A percentile compares a stretch with the other conserved stretches of the same genome.
These are phyloP conservation scores for Gonatopus flavifemur DNA, from an alignment of 1,140 invertebrate species.

Conservation along the genomic window DNA sequence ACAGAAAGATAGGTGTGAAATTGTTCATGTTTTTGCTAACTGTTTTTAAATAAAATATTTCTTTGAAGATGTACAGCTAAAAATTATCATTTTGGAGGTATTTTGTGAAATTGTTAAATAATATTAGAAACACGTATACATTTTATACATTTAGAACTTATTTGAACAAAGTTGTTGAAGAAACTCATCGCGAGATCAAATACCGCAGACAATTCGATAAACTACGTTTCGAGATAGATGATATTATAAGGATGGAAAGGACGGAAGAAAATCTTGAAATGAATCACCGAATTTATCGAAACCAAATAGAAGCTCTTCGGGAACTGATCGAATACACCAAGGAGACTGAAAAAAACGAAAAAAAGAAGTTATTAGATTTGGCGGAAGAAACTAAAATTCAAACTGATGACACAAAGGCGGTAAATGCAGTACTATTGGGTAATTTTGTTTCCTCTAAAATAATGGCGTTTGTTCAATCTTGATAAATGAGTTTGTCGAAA, in stretches of 20 bases:
- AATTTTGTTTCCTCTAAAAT: too few species aligned
- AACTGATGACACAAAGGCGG: slow-evolving; percentile 19
- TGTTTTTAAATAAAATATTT: too few species aligned
- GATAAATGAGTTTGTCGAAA: too few species aligned
- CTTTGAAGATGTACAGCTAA: too few species aligned
- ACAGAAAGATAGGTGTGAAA: slow-evolving; percentile 38
- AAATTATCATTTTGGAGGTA: too few species aligned
- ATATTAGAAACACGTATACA: too few species aligned
- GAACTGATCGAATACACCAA: slow-evolving; percentile 20
- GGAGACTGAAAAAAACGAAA: slow-evolving; percentile 13
- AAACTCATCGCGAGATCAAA: slow-evolving; percentile 27
- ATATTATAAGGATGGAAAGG: slow-evolving; percentile 22
- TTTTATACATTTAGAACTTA: slow-evolving; percentile 29
- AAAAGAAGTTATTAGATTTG: slow-evolving; percentile 9
- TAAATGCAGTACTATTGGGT: too few species aligned
- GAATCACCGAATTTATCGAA: slow-evolving; percentile 30
- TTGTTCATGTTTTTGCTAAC: too few species aligned
- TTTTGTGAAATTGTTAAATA: too few species aligned
- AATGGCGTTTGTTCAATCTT: too few species aligned
- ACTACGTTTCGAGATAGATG: slow-evolving; percentile 33
- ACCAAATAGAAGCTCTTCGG: slow-evolving; percentile 19
- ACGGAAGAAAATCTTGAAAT: slow-evolving; percentile 29
- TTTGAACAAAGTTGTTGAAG: slow-evolving; percentile 27
- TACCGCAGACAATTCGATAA: slow-evolving; percentile 21
- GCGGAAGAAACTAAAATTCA: slow-evolving; percentile 12